A percentile compares a stretch with the other conserved stretches of the same genome.
These are phyloP conservation scores for Patiria pectinifera DNA, from an alignment of 53 echinoderm and acorn worm species.

Conservation along the genomic window DNA sequence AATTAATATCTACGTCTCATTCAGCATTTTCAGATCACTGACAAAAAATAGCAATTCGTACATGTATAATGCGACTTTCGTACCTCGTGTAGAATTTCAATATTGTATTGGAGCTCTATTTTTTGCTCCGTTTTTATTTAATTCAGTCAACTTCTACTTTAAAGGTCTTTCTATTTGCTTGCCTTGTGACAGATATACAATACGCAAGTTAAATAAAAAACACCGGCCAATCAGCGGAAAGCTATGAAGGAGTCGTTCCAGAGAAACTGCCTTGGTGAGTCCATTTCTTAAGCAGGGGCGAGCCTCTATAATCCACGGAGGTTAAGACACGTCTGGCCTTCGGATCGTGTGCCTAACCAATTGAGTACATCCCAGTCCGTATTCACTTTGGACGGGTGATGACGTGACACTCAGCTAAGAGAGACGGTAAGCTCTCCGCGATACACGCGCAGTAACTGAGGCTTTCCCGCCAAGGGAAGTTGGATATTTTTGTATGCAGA, in stretches of 20 bases:
- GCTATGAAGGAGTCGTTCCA: background rate
- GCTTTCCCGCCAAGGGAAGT: constrained; percentile 54
- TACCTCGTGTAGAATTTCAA: too few species aligned
- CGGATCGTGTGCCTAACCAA: background rate
- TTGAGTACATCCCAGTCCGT: background rate
- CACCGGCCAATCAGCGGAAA: background rate
- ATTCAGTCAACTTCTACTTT: too few species aligned
- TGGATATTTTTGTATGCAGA: constrained; percentile 38
- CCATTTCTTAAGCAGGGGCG: constrained; percentile 6
- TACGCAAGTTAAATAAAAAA: background rate
- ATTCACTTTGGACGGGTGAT: background rate
- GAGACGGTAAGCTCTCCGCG: background rate
- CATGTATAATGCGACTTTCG: too few species aligned
- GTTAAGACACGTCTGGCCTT: background rate
- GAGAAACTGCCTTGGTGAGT: background rate
- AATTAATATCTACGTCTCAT: too few species aligned
- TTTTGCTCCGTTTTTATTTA: too few species aligned
- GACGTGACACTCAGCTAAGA: constrained; percentile 15
- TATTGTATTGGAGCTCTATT: too few species aligned
- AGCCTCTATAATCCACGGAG: background rate
- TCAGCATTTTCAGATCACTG: too few species aligned
- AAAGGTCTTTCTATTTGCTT: too few species aligned
- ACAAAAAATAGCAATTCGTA: too few species aligned
- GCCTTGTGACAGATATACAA: background rate
- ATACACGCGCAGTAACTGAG: constrained; percentile 42